These are phyloP conservation scores for Eupithecia dodoneata DNA, from an alignment of 2,888 invertebrate species.

Conservation along the genomic window DNA sequence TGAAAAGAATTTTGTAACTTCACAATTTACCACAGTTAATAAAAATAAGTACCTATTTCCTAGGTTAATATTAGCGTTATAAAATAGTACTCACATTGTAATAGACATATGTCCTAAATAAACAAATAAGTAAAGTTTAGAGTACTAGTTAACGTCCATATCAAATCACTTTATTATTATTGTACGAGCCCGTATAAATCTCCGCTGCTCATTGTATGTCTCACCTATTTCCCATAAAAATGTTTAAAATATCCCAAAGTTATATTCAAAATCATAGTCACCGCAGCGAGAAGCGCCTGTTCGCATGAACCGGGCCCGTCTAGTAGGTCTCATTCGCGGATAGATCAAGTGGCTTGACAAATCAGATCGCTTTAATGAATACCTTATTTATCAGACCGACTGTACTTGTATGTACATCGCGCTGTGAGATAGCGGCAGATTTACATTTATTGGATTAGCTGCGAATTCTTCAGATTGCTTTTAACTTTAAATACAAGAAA, in stretches of 20 bases:
- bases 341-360: constrained; percentile 60
- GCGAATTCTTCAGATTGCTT: constrained; percentile 10
- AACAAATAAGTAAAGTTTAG: not conserved
- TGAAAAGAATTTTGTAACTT: not conserved
- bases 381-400: constrained; percentile 53
- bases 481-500: not conserved
- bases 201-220: not conserved
- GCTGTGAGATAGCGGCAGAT: constrained; percentile 17
- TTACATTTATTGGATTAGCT: constrained; percentile 14
- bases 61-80: not conserved
- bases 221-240: not conserved
- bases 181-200: not conserved
- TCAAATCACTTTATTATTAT: not conserved
- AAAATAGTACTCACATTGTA: not conserved
- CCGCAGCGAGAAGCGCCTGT: constrained; percentile 46
- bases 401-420: constrained; percentile 26
- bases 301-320: constrained; percentile 45
- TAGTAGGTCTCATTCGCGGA: constrained; percentile 50
- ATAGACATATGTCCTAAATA: not conserved
- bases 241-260: not conserved
- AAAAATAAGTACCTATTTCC: not conserved
- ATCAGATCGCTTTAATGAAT: constrained; percentile 57
- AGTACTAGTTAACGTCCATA: not conserved
- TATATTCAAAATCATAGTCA: constrained; percentile 32
- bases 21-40: not conserved